phyloP scores from a whole-genome alignment of 2,888 invertebrate species.

The Conus canariensis region DNA sequence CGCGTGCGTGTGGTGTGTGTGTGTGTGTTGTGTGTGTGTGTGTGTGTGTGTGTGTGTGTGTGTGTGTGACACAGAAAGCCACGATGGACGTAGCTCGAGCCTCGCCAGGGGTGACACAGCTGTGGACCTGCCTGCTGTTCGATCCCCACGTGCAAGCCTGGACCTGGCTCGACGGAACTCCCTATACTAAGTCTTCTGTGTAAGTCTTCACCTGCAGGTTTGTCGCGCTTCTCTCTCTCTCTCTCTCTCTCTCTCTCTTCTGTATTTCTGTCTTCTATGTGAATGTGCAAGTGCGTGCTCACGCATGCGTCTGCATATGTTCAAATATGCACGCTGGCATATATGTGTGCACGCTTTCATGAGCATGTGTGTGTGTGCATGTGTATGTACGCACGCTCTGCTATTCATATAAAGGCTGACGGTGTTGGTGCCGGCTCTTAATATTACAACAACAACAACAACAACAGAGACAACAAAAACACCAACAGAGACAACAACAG shows the following conservation, averaged over 20 bases:
- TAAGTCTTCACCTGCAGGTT: background rate
- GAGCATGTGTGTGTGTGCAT: too few species aligned
- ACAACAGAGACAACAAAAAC: too few species aligned
- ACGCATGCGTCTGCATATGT: too few species aligned
- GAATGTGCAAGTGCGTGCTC: too few species aligned
- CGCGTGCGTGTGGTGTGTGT: too few species aligned
- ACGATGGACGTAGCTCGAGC: background rate
- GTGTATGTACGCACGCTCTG: too few species aligned
- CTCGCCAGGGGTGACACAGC: background rate
- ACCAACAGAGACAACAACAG: too few species aligned
- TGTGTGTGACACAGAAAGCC: conserved; percentile 16
- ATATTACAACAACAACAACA: too few species aligned
- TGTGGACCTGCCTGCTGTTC: conserved; percentile 21
- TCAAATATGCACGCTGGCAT: too few species aligned
- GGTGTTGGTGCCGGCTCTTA: too few species aligned
- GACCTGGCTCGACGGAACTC: conserved; percentile 26
- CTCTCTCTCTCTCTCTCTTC: background rate
- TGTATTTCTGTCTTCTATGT: background rate
- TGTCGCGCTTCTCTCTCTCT: background rate
- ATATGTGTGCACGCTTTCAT: too few species aligned
- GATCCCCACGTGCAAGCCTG: conserved; percentile 11
- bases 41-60: conserved; percentile 8
- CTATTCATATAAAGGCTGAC: too few species aligned
- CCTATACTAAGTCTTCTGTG: conserved; percentile 15
- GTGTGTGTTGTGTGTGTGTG: background rate